A percentile compares a stretch with the other conserved stretches of the same genome.
phyloP scores from a whole-genome alignment of 2,888 invertebrate species.

The Empis stercorea region DNA sequence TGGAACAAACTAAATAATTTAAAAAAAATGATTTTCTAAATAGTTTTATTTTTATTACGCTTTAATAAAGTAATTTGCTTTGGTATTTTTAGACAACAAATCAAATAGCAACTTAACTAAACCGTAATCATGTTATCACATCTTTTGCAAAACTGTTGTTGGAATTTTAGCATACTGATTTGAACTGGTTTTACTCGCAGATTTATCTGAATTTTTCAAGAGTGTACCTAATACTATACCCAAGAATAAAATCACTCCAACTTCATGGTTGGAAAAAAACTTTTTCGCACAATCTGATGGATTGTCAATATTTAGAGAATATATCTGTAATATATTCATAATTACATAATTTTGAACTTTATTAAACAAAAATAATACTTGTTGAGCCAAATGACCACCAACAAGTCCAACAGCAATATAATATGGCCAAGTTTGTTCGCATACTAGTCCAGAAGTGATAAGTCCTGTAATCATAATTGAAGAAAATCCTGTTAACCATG shows the following conservation, averaged over 20 bases:
- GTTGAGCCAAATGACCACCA: conserved; percentile 55
- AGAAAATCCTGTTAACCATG: conserved; percentile 64
- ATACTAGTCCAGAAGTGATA: conserved; percentile 48
- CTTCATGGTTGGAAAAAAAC: conserved; percentile 78
- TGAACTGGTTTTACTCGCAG: too few species aligned
- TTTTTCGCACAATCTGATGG: conserved; percentile 76
- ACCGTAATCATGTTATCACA: too few species aligned
- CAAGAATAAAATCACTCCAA: conserved; percentile 70
- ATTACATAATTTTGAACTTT: neutral
- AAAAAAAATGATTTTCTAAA: too few species aligned
- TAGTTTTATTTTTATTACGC: too few species aligned
- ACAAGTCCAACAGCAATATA: conserved; percentile 55
- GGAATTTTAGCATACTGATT: too few species aligned
- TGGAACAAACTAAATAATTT: too few species aligned
- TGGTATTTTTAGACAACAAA: too few species aligned
- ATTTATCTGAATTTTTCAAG: conserved; percentile 17
- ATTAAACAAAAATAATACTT: conserved; percentile 41
- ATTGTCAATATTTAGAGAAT: conserved; percentile 69
- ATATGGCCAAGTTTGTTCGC: conserved; percentile 71
- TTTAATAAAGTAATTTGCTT: too few species aligned
- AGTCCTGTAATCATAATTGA: conserved; percentile 53
- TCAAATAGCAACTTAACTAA: too few species aligned
- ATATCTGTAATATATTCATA: conserved; percentile 45
- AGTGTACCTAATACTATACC: conserved; percentile 57
- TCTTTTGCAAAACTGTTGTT: too few species aligned